A percentile compares a stretch with the other conserved stretches of the same genome.
Conservation (phyloP, 2,113 vertebrate species). For the Pelecanus crispus region DNA sequence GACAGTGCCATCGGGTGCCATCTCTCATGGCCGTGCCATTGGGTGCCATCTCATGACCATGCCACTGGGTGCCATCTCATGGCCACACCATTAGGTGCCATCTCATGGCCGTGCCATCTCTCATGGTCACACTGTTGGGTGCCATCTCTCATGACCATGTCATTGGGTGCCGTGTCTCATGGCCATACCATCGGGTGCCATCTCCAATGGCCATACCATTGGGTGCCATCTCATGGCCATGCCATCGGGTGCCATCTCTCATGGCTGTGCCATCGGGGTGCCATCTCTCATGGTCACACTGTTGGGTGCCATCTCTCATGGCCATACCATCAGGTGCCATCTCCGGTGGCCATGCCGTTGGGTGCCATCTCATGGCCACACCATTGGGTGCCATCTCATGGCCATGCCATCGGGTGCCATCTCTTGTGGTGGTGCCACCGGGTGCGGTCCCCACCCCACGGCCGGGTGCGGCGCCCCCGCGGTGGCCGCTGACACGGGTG, state of each 20-base stretch:
- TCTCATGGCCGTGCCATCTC: neutral
- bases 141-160: neutral
- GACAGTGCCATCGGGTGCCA: no score
- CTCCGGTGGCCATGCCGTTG: no score
- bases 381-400: neutral
- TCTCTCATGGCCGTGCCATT: neutral
- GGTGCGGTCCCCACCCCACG: neutral
- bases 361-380: neutral
- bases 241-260: neutral
- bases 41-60: neutral
- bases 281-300: neutral
- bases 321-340: no score
- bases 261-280: neutral
- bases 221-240: neutral
- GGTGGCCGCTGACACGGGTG: neutral
- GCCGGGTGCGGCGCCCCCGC: rapidly evolving
- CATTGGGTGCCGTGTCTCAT: neutral
- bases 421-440: neutral
- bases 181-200: neutral
- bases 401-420: neutral
- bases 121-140: no score
- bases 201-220: no score
- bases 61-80: neutral
- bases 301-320: neutral
- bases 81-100: neutral